A percentile compares a stretch with the other conserved stretches of the same genome.
Evolutionary conservation across 2,888 invertebrate genomes (phyloP).

Genomic region (Tetheella fluctuosa): DNA sequence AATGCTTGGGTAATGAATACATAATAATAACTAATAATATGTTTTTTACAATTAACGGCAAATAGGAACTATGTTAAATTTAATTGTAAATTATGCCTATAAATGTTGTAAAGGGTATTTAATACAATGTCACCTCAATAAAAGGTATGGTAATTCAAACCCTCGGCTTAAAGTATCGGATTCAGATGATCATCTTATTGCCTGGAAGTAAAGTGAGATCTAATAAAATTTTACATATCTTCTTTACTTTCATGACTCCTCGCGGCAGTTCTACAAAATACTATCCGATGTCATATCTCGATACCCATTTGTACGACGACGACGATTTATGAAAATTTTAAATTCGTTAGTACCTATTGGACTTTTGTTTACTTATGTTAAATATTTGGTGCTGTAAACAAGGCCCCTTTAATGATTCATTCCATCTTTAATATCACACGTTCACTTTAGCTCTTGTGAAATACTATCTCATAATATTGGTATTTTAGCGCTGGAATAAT

Average conservation of each 20-base stretch:
- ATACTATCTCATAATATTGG: slow-evolving; percentile 11
- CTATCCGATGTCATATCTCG: background rate
- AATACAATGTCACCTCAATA: slow-evolving; percentile 2
- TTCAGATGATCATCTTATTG: background rate
- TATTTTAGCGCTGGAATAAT: background rate
- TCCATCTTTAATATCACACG: slow-evolving; percentile 34
- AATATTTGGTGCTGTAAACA: slow-evolving; percentile 20
- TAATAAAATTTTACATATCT: background rate
- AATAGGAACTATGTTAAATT: slow-evolving; percentile 11
- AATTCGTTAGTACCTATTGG: background rate
- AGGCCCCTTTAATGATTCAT: slow-evolving; percentile 36
- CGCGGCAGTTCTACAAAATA: background rate
- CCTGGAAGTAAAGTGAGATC: background rate
- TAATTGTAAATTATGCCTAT: background rate
- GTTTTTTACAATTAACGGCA: slow-evolving; percentile 6
- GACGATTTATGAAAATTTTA: background rate
- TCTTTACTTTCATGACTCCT: background rate
- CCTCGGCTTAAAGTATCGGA: background rate
- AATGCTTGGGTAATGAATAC: background rate
- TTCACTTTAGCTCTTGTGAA: slow-evolving; percentile 13
- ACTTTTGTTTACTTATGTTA: background rate
- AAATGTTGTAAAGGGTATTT: slow-evolving; percentile 1
- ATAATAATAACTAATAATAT: background rate
- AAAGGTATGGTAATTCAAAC: background rate
- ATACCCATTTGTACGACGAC: background rate